Evolutionary conservation across 2,797 vertebrate genomes (phyloP).

Genomic region (Sciurus carolinensis): DNA sequence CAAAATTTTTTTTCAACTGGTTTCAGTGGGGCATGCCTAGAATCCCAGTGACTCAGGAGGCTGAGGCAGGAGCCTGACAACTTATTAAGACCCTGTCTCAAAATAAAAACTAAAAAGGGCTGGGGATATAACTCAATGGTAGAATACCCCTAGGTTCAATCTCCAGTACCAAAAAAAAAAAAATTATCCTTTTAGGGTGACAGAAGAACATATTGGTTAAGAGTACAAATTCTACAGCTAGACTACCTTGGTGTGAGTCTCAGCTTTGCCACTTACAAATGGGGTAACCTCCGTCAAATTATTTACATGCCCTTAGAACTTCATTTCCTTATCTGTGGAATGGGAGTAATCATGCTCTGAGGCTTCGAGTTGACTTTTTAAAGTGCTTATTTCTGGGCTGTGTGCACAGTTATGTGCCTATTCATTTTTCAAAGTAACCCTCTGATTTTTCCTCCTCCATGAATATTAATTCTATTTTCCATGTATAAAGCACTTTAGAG

Average conservation of each 20-base stretch:
- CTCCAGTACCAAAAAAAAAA: too few relatives aligned
- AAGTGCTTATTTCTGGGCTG: conserved; percentile 5
- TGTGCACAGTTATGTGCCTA: not conserved
- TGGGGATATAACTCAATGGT: not conserved
- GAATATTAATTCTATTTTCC: conserved; percentile 79
- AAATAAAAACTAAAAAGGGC: not conserved
- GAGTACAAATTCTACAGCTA: not conserved
- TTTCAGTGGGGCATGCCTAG: not conserved
- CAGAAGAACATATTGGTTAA: not conserved
- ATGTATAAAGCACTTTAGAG: conserved; percentile 78
- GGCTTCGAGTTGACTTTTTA: conserved; percentile 20
- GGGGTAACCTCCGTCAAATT: not conserved
- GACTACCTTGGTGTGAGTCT: not conserved
- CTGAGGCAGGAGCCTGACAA: not conserved
- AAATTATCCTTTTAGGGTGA: not conserved
- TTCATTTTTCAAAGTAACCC: conserved; percentile 57
- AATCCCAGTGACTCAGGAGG: not conserved
- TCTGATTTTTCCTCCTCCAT: conserved; percentile 63
- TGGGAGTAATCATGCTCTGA: not conserved
- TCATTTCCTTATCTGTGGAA: not conserved
- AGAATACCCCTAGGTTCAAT: not conserved
- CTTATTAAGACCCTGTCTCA: not conserved
- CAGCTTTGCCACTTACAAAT: not conserved
- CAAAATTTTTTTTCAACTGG: not conserved
- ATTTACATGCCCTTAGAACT: not conserved